Base-by-base conservation (phyloP, 2,888 invertebrate genomes). In the Brachylomia viminalis region DNA sequence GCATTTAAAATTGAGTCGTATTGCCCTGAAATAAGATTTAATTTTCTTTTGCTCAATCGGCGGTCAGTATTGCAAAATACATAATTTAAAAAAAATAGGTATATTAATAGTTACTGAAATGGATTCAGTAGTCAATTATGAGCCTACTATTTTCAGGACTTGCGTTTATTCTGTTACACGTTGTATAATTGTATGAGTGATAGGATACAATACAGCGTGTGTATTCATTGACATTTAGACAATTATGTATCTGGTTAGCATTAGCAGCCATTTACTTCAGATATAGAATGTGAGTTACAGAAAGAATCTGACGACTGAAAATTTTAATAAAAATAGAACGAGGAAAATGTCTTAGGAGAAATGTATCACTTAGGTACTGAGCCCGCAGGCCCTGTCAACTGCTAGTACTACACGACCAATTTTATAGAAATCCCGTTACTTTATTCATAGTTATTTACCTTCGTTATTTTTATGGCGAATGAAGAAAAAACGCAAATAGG, bases 371-470 rank as follows among this genome's bases (percentile, higher is more conserved):
- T 23, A 47, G 23, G 54, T 38, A 56, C 61, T 23, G 10, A 61
- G 27, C 71, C 74, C 85, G 27, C 72, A 49, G 77, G 72, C 69
- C 27, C 10, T 54, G 33, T 69, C 47, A 81, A 81, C 71, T n/a
- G n/a, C n/a, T n/a, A n/a, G n/a, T 72, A 75, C 10, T 27, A 2
- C n/a, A 49, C 42, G 49, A 27, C n/a, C 20, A 59, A 54, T 65
- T 56, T 47, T 47, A 61, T 30, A 65, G 17, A 62, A 56, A 59
- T 38, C 23, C 58, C 52, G 33, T 38, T 76, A 75, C 59, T 68
- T 67, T 30, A 54, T 54, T 47, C 17, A 38, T 8, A 27, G 20
- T 5, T 33, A 45, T 2, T 23, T 45, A 47, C 23, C 15, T 69
- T 10, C 20, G 17, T 58, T 27, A 67, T 38, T 61, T 61, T 77